A percentile compares a stretch with the other conserved stretches of the same genome.
phyloP scores from a whole-genome alignment of 37 sponge, comb jelly and placozoan species.

The Chondrilla cf. caribensis region DNA sequence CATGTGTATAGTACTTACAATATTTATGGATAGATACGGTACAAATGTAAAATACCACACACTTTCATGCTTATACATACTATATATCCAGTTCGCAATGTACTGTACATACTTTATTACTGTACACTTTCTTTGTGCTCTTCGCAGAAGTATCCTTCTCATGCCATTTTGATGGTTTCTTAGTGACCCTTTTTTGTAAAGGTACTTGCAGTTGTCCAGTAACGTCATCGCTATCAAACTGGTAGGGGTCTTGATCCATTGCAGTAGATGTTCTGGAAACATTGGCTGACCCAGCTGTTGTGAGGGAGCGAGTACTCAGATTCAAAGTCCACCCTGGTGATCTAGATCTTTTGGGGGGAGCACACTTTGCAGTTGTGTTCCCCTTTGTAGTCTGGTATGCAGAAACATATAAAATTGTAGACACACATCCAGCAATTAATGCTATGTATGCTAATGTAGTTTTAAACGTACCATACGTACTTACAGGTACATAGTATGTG shows the following conservation, averaged over 20 bases:
- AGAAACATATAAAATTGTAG: too few species aligned
- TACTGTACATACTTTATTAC: slow-evolving; percentile 19
- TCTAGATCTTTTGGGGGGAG: too few species aligned
- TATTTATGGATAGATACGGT: too few species aligned
- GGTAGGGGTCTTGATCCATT: not conserved
- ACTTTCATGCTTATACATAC: too few species aligned
- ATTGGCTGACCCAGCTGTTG: not conserved
- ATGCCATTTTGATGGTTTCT: not conserved
- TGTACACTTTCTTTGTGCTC: not conserved
- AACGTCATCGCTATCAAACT: not conserved
- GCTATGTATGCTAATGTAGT: too few species aligned
- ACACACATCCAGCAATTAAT: too few species aligned
- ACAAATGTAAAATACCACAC: too few species aligned
- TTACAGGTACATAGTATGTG: too few species aligned
- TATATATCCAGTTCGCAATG: too few species aligned
- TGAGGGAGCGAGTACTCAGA: not conserved
- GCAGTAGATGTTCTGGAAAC: not conserved
- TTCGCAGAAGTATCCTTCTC: not conserved
- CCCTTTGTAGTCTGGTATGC: too few species aligned
- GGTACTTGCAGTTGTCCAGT: not conserved
- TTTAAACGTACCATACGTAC: too few species aligned
- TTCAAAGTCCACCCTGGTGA: not conserved
- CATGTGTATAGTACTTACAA: too few species aligned
- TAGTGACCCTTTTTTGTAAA: not conserved
- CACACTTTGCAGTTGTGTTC: not conserved